Evolutionary conservation across 2,797 vertebrate genomes (phyloP), one percentile per base, ranked within the genome.

Genomic region (Danio kyathit): DNA sequence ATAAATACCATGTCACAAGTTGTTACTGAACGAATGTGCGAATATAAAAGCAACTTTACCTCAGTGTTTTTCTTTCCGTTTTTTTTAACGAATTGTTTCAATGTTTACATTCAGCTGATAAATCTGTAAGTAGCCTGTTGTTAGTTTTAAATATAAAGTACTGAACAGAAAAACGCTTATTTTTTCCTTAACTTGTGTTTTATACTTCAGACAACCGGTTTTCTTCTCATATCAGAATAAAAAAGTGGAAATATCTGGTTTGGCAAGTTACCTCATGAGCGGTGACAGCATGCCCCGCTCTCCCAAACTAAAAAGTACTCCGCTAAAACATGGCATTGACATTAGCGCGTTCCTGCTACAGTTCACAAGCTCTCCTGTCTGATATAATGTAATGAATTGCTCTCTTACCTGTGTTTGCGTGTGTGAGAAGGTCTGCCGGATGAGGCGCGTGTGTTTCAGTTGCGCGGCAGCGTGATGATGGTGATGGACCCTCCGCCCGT

Each of bases 381-480:
- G 1, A 10, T 43, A 51, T n/a, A 12, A 74, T 48, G n/a, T 57
- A 51, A 57, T 56, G 40, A 57, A 56, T 52, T 56, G 16, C 13
- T 7, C 43, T 19, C 57, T 74, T 61, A 79, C 76, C 76, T 79
- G 49, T 11, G 49, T 52, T 52, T 52, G 49, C 52, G 46, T 7
- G 54, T 29, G 49, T 19, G 38, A 5, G 3, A 43, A n/a, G 13
- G 19, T 43, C 41, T 48, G 63, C 8, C 7, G 5, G 70, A 44
- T 52, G 60, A 19, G 70, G 17, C 40, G 48, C 21, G 12, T n/a
- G 21, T 5, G 7, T 74, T 38, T 10, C 14, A 2, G 43, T 10
- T 7, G 54, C 7, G n/a, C 16, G 14, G 29, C 16, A 44, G n/a
- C n/a, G 38, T 29, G 66, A 29, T 13, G 4, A 29, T 13, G 4